Evolutionary conservation across 2,888 invertebrate species (phyloP), one percentile per base, ranked within the genome.

Genomic region (Pediacus dermestoides): DNA sequence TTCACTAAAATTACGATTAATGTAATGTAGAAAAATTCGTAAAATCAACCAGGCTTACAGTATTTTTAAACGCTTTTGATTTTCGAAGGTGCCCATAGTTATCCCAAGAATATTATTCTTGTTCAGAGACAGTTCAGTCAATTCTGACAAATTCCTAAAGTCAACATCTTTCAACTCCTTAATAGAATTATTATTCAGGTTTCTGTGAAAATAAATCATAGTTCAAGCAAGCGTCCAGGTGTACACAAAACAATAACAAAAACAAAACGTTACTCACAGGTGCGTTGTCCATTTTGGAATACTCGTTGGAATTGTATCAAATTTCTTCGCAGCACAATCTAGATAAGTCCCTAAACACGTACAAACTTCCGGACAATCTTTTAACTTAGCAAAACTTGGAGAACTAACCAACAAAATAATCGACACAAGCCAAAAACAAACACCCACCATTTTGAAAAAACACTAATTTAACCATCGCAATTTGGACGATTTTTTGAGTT

Each of bases 121-220:
- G 61, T 85, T 89, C 46, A 93, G 65, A 63, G 86, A 86, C 44
- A 93, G 71, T 50, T 83, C 81, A 52, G 79, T 76, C 48, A 94
- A 72, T 38, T 76, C 75, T 1, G 78, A 77, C 36, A 93, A 71
- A 62, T 82, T 81, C 55, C 80, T 79, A 60, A 92, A 80, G 40
- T 83, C 80, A 41, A 80, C 80, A 52, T 80, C 79, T 60, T 83
- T 78, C 42, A 94, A 77, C 28, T 71, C 68, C 51, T 73, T 74
- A 42, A 94, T 82, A 49, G 78, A 77, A 71, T 93, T 94, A 57
- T 74, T 76, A 61, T 80, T 81, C 50, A 87, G 68, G 63, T 77
- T 80, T 59, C 85, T 85, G 63, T 0, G 70, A 69, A 50, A 39
- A 27, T 39, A 37, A 37, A 26, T 26, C 18, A 23, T 6, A 34